Evolutionary conservation across 2,888 invertebrate species (phyloP).

Genomic region (Cryptus viduatorius): DNA sequence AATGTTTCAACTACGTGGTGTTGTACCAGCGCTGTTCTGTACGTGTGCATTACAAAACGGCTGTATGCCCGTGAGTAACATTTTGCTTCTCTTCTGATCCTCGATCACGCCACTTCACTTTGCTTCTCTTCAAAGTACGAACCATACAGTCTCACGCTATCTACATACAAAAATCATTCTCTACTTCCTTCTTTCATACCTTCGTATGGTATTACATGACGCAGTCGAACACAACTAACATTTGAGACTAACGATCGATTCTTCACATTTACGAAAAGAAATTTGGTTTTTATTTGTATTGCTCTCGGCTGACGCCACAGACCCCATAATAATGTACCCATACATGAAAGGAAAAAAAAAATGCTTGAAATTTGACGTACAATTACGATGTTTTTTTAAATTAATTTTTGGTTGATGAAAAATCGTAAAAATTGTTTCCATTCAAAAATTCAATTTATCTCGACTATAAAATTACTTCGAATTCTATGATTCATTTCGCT

Average conservation of each 20-base stretch:
- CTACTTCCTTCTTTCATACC: not conserved
- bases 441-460: too few species aligned
- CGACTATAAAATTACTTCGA: too few species aligned
- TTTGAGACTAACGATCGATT: slow-evolving; percentile 10
- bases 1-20: not conserved
- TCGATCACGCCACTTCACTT: slow-evolving; percentile 23
- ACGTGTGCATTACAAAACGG: slow-evolving; percentile 28
- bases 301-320: too few species aligned
- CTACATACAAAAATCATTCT: slow-evolving; percentile 22
- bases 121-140: slow-evolving; percentile 3
- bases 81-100: slow-evolving; percentile 38
- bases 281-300: not conserved
- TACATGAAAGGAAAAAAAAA: too few species aligned
- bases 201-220: not conserved
- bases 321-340: too few species aligned
- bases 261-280: not conserved
- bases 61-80: not conserved
- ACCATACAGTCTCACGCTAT: not conserved
- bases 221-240: not conserved
- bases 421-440: too few species aligned
- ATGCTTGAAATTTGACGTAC: too few species aligned
- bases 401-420: too few species aligned
- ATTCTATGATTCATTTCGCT: too few species aligned
- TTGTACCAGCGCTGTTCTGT: not conserved
- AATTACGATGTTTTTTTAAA: too few species aligned